Conservation (phyloP, 2,888 invertebrate species). For the Shargacucullia verbasci region DNA sequence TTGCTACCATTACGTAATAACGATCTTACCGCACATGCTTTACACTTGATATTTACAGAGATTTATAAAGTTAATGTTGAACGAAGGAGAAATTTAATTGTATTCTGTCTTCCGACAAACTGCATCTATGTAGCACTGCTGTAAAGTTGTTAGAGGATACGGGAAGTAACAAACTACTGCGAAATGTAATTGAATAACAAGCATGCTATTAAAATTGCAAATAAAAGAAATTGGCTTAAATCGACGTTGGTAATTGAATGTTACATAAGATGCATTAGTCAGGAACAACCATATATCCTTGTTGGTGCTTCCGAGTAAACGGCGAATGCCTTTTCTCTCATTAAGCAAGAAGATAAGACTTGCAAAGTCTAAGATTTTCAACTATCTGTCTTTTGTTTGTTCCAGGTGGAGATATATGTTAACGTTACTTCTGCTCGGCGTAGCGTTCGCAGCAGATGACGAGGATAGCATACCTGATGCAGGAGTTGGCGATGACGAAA, state of each 20-base stretch:
- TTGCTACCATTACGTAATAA: constrained; percentile 67
- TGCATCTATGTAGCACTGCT: constrained; percentile 5
- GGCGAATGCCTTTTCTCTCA: neutral
- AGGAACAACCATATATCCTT: too few species aligned
- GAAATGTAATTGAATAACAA: constrained; percentile 36
- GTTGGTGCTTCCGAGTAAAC: too few species aligned
- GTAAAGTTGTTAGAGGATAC: constrained; percentile 27
- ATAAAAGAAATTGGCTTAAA: constrained; percentile 28
- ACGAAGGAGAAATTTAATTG: constrained; percentile 50
- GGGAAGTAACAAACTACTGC: constrained; percentile 25
- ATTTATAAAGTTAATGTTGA: constrained; percentile 43
- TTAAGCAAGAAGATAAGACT: neutral
- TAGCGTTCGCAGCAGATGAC: constrained; percentile 72
- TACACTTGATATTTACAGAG: constrained; percentile 47
- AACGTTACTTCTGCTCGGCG: constrained; percentile 71
- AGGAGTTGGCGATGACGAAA: constrained; percentile 75
- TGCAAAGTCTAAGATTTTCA: neutral
- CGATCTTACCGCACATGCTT: constrained; percentile 55
- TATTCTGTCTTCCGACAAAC: constrained; percentile 35
- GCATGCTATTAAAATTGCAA: constrained; percentile 31
- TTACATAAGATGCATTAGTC: too few species aligned
- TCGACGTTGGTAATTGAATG: constrained; percentile 9
- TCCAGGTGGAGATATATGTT: constrained; percentile 79
- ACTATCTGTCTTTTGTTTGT: constrained; percentile 57
- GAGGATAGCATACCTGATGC: constrained; percentile 79